These are phyloP conservation scores for Chaetoderma sp. DNA, from an alignment of 2,888 invertebrate species.

Conservation along the genomic window DNA sequence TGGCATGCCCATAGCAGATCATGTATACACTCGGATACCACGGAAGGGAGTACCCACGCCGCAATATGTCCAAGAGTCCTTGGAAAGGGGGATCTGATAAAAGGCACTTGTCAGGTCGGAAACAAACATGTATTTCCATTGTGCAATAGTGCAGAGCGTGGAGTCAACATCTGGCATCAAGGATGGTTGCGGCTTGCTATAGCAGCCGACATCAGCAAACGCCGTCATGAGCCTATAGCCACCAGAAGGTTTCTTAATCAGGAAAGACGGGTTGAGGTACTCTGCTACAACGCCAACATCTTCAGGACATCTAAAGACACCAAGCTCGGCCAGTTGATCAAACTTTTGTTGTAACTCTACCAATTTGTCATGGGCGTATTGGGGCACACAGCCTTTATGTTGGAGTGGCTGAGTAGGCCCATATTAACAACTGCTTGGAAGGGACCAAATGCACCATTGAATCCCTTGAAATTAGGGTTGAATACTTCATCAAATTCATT, in stretches of 20 bases:
- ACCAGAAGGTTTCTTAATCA: constrained; percentile 39
- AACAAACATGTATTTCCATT: constrained; percentile 27
- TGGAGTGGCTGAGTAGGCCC: constrained; percentile 43
- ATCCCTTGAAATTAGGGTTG: constrained; percentile 29
- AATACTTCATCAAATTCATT: constrained; percentile 34
- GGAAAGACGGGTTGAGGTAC: constrained; percentile 45
- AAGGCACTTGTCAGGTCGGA: constrained; percentile 33
- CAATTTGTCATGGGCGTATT: constrained; percentile 37
- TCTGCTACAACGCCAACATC: constrained; percentile 32
- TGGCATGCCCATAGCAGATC: constrained; percentile 39
- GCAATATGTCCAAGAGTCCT: constrained; percentile 34
- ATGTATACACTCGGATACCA: constrained; percentile 34
- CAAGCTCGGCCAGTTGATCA: constrained; percentile 38
- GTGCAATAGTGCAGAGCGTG: constrained; percentile 14
- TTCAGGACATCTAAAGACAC: constrained; percentile 38
- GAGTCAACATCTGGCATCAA: constrained; percentile 33
- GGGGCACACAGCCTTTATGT: constrained; percentile 40
- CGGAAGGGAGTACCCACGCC: constrained; percentile 36
- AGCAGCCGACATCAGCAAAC: constrained; percentile 37
- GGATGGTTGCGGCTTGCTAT: constrained; percentile 42
- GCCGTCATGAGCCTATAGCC: constrained; percentile 40
- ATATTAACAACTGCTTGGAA: constrained; percentile 42
- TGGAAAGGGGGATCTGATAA: constrained; percentile 38
- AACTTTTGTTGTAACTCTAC: constrained; percentile 38
- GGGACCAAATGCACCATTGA: constrained; percentile 36